Base-by-base conservation (phyloP, 2,113 vertebrate species). In the Trematocara macrostoma region DNA sequence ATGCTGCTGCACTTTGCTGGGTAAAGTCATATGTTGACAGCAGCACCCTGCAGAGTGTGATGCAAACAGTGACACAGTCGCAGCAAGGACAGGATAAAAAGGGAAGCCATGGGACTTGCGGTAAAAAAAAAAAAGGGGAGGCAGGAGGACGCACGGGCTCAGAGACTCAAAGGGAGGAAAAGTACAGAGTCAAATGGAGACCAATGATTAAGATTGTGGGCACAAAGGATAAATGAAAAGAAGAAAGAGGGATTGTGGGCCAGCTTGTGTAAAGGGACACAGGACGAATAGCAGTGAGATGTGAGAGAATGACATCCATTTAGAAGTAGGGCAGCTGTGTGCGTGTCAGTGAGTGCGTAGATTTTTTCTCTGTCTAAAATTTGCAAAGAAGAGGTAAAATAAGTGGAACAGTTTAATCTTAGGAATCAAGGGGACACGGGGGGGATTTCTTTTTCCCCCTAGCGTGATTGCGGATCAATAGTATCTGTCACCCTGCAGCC, bases 41-140 rank as follows among this genome's bases (percentile, higher is more conserved):
- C 78, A 49, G 84, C 82, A 71, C 85, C 87, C 61, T 26, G 67
- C 87, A 78, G 87, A 83, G 89, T 31, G 89, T 91, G 93, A 95
- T 87, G 94, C 92, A 94, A 94, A 92, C 90, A 83, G 90, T 20
- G 71, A 83, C 79, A 84, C 85, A 92, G 92, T 87, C 49, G 45
- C 84, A 87, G 87, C 95, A 95, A 96, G 94, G 95, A 92, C 94
- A 87, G 87, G 91, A 95, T 94, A 83, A 95, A 95, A 93, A 93
- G 79, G 69, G 78, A 78, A 20, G 84, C 83, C 92, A 53, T 81
- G 92, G 91, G 94, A 94, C 31, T 52, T 3, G 23, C 80, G 52
- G 84, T 47, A 83, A 74, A 89, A 74, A 52, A 64, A 64, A 64
- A 64, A 64, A 64, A 12, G 2, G 47, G 88, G 86, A 85, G 86